Conservation (phyloP, 2,888 invertebrate genomes). For the Morpho helenor region DNA sequence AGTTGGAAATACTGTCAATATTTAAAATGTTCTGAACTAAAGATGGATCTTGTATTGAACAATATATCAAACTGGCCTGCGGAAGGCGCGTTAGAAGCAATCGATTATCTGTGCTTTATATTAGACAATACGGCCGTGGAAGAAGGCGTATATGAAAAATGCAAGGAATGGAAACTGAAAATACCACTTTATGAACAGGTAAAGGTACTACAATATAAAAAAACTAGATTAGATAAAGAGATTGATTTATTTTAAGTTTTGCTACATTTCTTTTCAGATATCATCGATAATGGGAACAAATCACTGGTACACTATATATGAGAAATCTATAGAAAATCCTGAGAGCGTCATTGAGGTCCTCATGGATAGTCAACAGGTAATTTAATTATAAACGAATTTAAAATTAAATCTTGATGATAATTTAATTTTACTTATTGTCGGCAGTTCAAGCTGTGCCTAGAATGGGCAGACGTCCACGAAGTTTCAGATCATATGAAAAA, state of each 20-base stretch:
- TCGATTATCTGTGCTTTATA: conserved; percentile 70
- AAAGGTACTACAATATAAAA: conserved; percentile 18
- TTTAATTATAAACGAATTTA: background rate
- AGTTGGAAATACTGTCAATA: conserved; percentile 75
- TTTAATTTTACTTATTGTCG: conserved; percentile 33
- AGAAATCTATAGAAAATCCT: conserved; percentile 74
- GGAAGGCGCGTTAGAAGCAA: conserved; percentile 72
- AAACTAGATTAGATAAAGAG: no score
- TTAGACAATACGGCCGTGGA: conserved; percentile 59
- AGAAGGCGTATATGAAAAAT: conserved; percentile 59
- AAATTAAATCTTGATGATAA: background rate
- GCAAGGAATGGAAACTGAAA: conserved; percentile 79
- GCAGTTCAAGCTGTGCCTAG: conserved; percentile 82
- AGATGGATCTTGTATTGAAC: conserved; percentile 72
- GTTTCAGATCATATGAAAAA: conserved; percentile 77
- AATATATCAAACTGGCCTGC: conserved; percentile 78
- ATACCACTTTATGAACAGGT: conserved; percentile 83
- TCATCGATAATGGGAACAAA: conserved; percentile 73
- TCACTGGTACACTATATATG: conserved; percentile 81
- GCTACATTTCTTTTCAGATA: conserved; percentile 56
- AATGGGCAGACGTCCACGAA: conserved; percentile 84
- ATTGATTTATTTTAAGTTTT: no score
- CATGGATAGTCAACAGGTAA: conserved; percentile 76
- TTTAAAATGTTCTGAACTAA: conserved; percentile 70
- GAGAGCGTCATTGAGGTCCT: conserved; percentile 74